Evolutionary conservation across 37 sponge, comb jelly and placozoan genomes (phyloP).

Genomic region (Oscarella lobularis): DNA sequence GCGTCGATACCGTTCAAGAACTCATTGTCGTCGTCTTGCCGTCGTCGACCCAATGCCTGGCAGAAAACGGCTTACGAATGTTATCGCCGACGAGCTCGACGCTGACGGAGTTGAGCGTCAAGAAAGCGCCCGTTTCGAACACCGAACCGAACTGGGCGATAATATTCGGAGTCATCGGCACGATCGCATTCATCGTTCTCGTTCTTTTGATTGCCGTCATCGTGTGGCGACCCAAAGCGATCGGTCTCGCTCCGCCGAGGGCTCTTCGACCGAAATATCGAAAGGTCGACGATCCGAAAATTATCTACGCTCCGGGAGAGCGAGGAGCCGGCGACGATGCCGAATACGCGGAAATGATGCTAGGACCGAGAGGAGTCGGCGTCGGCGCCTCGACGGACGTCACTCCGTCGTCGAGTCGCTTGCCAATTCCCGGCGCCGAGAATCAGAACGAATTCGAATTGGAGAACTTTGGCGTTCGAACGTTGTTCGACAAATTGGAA

Average conservation of each 20-base stretch:
- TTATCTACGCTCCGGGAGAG: not conserved
- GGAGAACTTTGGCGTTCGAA: conserved; percentile 23
- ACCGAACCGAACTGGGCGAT: not conserved
- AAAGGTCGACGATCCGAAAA: not conserved
- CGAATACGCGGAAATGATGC: not conserved
- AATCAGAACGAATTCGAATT: too few species aligned
- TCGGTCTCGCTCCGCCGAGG: not conserved
- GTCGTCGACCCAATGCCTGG: not conserved
- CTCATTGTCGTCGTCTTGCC: not conserved
- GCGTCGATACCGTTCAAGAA: not conserved
- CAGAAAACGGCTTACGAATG: not conserved
- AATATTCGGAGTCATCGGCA: not conserved
- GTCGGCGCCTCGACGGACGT: too few species aligned
- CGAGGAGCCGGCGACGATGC: too few species aligned
- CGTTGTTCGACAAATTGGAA: conserved; percentile 25
- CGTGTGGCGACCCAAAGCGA: not conserved
- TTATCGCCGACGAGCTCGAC: not conserved
- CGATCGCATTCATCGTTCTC: not conserved
- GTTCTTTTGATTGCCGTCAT: not conserved
- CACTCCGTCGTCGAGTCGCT: too few species aligned
- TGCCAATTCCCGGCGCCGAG: conserved; percentile 3
- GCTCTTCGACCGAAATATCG: not conserved
- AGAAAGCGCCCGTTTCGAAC: not conserved
- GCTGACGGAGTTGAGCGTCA: not conserved
- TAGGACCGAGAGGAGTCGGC: not conserved